Base-by-base conservation (phyloP, 92 coral and sea anemone species). In the Epizoanthus rinbou region DNA sequence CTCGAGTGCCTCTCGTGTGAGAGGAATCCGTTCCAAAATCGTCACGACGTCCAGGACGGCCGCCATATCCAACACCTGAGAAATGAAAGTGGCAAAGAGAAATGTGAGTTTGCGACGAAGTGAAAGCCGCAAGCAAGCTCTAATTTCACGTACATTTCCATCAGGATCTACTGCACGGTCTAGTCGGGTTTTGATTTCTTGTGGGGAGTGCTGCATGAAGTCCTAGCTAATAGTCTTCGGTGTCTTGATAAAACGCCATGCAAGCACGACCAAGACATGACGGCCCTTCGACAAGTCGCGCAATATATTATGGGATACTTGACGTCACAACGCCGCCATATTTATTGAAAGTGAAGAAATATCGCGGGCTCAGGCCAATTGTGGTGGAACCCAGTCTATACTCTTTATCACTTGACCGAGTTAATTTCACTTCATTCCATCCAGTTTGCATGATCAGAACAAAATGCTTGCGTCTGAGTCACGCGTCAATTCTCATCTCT, bases 131-230 rank as follows among this genome's bases (percentile, higher is more conserved):
- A 86, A 83, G 65, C 22, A 69, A 15, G 64, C 83, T 85, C 19
- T 67, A 84, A 50, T 64, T 83, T 33, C 28, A 90, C 99, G 71
- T 86, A 97, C 99, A 92, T 97, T 97, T 90, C 99, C 99, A 85
- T 97, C 99, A 90, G 97, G 87, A 84, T 97, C 99, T 90, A 97
- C 99, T 90, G 93, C 99, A 83, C 94, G 93, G 97, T 95, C 98
- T 94, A 97, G 94, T 91, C 86, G 87, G 92, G 98, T 92, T 97
- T 97, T 97, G 92, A 97, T 90, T 86, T 94, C 95, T 85, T 97
- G 99, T 80, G 99, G 98, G 80, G 98, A 94, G 99, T 94, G 90
- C 99, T 92, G 99, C 99, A 97, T 97, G 94, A 96, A 94, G 99
- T 90, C 80, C 87, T 90, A 76, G 72, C 85, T 89, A 67, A 57